Conservation (phyloP, 2,113 vertebrate genomes). For the Okapia johnstoni region DNA sequence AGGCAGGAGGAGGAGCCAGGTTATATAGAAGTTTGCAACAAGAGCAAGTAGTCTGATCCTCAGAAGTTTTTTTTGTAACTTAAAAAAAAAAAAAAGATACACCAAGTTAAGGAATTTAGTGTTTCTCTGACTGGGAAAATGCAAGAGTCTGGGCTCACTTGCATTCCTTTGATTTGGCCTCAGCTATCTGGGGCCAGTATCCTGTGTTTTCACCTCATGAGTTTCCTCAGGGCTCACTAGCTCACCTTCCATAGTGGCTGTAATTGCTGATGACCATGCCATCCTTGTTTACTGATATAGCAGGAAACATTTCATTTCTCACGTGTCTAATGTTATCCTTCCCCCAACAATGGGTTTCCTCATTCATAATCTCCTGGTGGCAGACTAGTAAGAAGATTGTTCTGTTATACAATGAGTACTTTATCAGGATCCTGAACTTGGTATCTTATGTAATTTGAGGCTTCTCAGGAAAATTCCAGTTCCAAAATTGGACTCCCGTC, state of each 20-base stretch:
- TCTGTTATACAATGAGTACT: background rate
- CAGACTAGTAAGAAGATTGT: background rate
- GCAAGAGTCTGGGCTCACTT: background rate
- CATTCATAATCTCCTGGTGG: background rate
- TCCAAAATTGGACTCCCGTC: background rate
- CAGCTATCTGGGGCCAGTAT: background rate
- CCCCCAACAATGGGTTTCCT: background rate
- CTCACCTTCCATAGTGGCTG: background rate
- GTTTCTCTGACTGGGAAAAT: background rate
- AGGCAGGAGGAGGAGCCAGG: background rate
- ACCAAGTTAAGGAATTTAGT: background rate
- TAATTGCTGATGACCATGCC: background rate
- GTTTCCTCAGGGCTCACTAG: background rate
- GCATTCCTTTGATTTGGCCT: background rate
- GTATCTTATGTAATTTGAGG: background rate
- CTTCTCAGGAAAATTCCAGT: background rate
- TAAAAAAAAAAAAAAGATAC: background rate
- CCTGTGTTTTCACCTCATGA: background rate
- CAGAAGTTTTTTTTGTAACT: background rate
- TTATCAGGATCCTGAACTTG: background rate
- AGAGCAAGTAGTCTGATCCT: background rate
- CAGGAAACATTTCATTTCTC: background rate
- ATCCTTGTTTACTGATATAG: background rate
- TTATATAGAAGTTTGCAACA: background rate
- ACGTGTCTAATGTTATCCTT: background rate